Percentiles rank a stretch among this genome's conserved stretches.
Conservation (phyloP, 2,888 invertebrate species). For the Phortica okadai region DNA sequence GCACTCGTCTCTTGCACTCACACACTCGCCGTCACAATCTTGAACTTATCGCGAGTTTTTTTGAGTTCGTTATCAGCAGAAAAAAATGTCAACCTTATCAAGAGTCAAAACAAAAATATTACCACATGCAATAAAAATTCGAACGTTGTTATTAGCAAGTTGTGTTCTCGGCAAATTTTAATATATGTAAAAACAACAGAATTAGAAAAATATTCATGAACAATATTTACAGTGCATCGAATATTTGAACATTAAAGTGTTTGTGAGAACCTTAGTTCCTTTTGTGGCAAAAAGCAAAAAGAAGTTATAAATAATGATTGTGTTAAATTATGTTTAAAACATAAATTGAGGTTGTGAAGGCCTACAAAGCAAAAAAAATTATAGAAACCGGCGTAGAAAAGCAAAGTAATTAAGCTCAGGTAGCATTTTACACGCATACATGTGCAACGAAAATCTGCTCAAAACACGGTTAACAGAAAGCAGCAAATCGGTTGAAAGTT, state of each 20-base stretch:
- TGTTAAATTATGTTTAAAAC: conserved; percentile 19
- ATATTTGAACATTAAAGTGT: not conserved
- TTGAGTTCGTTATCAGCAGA: not conserved
- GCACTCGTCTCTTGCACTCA: not conserved
- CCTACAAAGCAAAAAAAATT: not conserved
- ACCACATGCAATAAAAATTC: conserved; percentile 11
- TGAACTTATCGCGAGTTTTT: not conserved
- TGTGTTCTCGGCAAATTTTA: not conserved
- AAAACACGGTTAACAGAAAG: conserved; percentile 38
- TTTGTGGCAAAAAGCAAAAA: conserved; percentile 18
- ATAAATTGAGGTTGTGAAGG: conserved; percentile 15
- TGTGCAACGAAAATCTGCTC: conserved; percentile 13
- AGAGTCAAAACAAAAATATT: conserved; percentile 16
- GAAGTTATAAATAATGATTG: conserved; percentile 12
- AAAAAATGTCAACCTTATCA: conserved; percentile 1
- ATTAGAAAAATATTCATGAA: not conserved
- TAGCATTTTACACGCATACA: conserved; percentile 6
- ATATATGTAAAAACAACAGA: not conserved
- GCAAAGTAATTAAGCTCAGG: conserved; percentile 16
- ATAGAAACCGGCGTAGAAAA: not conserved
- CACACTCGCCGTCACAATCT: not conserved
- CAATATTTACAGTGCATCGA: conserved; percentile 8
- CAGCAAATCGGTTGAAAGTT: not conserved
- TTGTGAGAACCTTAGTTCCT: conserved; percentile 4
- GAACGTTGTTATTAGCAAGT: not conserved